Conservation (phyloP, 2,113 vertebrate genomes). For the Sebastes fasciatus region DNA sequence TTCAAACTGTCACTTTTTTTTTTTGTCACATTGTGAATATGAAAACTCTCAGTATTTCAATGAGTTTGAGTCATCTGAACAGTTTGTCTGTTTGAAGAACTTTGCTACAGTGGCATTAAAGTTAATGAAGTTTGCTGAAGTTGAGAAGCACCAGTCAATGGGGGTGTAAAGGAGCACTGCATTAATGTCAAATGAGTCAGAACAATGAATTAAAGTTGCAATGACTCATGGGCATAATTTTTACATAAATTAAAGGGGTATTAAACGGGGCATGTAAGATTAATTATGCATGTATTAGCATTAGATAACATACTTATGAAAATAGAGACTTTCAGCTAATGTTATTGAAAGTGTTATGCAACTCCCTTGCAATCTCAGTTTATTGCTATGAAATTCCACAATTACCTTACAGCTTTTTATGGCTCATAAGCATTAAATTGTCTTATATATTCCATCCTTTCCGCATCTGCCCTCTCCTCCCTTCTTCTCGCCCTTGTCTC, state of each 20-base stretch:
- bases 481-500: slow-evolving; percentile 29
- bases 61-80: slow-evolving; percentile 41
- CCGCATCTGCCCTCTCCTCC: neutral
- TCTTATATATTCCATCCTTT: neutral
- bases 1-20: slow-evolving; percentile 13
- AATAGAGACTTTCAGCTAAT: neutral
- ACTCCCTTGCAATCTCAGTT: neutral
- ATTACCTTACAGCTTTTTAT: neutral
- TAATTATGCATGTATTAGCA: slow-evolving; percentile 17
- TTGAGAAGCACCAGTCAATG: slow-evolving; percentile 5
- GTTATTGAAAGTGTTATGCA: slow-evolving; percentile 1
- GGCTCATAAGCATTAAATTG: neutral
- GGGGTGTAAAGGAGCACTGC: slow-evolving; percentile 1
- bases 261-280: slow-evolving; percentile 10
- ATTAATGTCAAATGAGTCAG: slow-evolving; percentile 48
- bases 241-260: slow-evolving; percentile 10
- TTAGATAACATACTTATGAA: neutral
- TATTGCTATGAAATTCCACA: neutral
- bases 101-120: slow-evolving; percentile 34
- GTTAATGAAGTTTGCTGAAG: slow-evolving; percentile 27
- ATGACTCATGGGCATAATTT: slow-evolving; percentile 4
- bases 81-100: slow-evolving; percentile 31
- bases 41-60: slow-evolving; percentile 30
- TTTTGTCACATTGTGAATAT: neutral
- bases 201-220: slow-evolving; percentile 21